Evolutionary conservation across 1,140 invertebrate species (phyloP).

Genomic region (Drosophila nasuta): DNA sequence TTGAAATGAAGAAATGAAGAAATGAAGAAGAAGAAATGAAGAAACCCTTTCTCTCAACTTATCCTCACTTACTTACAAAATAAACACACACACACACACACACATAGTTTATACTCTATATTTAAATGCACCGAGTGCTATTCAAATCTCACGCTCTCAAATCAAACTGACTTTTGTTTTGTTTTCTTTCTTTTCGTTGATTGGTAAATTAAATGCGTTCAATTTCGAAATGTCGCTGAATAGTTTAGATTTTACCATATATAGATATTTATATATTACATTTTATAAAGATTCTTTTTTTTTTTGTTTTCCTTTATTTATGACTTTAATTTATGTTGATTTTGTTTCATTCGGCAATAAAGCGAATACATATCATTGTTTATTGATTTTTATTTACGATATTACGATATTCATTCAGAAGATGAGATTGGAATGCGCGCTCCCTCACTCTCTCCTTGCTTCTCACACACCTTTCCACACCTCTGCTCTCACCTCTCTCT

Average conservation of each 20-base stretch:
- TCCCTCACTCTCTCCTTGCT: background rate
- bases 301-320: slow-evolving; percentile 13
- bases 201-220: slow-evolving; percentile 11
- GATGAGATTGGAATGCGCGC: background rate
- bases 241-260: slow-evolving; percentile 39
- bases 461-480: background rate
- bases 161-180: background rate
- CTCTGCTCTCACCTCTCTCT: background rate
- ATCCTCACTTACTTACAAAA: slow-evolving; percentile 16
- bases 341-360: slow-evolving; percentile 65
- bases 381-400: slow-evolving; percentile 40
- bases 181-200: background rate
- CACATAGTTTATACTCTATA: background rate
- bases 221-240: slow-evolving; percentile 26
- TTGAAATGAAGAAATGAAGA: slow-evolving; percentile 13
- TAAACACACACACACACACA: too few species aligned
- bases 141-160: slow-evolving; percentile 28
- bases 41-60: slow-evolving; percentile 10
- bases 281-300: slow-evolving; percentile 12
- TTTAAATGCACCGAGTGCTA: slow-evolving; percentile 17
- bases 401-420: background rate
- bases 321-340: slow-evolving; percentile 25
- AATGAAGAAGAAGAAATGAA: too few species aligned
- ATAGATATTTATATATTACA: slow-evolving; percentile 45
- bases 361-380: slow-evolving; percentile 77